A percentile compares a stretch with the other conserved stretches of the same genome.
Conservation (phyloP, 2,113 vertebrate genomes). For the Barbus barbus region DNA sequence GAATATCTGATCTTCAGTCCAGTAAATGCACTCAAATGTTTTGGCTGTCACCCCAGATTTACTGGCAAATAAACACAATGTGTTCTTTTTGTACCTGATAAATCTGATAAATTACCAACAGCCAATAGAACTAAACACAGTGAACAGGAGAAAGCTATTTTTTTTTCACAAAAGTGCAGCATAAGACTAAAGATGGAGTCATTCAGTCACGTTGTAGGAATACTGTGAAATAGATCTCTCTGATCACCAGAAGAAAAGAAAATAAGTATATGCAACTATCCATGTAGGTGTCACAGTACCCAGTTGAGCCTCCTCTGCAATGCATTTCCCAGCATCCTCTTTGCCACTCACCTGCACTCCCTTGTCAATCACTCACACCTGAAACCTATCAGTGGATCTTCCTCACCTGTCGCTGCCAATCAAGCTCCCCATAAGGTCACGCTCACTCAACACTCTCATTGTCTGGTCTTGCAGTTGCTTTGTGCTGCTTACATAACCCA, state of each 20-base stretch:
- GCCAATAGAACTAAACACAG: background rate
- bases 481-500: no score
- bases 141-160: background rate
- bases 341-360: no score
- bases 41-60: conserved; percentile 1
- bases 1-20: background rate
- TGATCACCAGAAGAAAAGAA: background rate
- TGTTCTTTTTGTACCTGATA: background rate
- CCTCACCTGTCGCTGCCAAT: no score
- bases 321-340: no score
- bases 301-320: no score
- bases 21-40: background rate
- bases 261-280: background rate
- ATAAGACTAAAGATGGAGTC: background rate
- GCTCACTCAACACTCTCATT: no score
- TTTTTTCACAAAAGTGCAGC: background rate
- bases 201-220: background rate
- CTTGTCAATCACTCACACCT: no score
- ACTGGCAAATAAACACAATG: background rate
- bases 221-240: background rate
- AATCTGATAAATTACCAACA: background rate
- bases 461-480: no score
- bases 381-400: no score
- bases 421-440: no score
- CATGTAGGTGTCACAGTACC: no score